Percentiles rank a stretch among this genome's conserved stretches.
phyloP scores from a whole-genome alignment of 2,888 invertebrate species.

The Hyles lineata region DNA sequence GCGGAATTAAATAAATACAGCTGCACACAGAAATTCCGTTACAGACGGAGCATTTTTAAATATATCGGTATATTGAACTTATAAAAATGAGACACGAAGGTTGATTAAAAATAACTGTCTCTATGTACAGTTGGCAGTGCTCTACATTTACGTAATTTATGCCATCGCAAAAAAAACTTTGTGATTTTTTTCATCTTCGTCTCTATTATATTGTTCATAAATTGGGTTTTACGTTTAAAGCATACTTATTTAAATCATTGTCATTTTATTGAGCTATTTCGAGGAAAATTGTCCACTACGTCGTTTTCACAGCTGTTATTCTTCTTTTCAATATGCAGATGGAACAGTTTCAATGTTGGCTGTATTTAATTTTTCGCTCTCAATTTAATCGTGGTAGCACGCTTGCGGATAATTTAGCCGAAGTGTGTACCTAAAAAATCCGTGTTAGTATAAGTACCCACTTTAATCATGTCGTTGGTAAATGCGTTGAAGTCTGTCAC shows the following conservation, averaged over 20 bases:
- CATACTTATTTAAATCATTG: neutral
- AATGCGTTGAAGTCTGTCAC: too few species aligned
- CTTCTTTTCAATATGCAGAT: too few species aligned
- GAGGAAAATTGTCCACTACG: too few species aligned
- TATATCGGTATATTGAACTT: constrained; percentile 20
- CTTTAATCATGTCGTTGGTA: too few species aligned
- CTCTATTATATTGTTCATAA: neutral
- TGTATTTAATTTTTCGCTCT: too few species aligned
- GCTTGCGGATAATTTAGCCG: too few species aligned
- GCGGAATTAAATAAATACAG: neutral
- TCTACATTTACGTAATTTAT: constrained; percentile 15
- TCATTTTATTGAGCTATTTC: too few species aligned
- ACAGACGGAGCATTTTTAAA: neutral
- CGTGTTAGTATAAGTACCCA: too few species aligned
- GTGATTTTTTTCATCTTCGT: neutral
- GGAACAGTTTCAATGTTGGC: too few species aligned
- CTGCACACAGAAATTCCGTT: neutral
- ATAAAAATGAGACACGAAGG: neutral
- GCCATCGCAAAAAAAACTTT: neutral
- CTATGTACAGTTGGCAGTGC: constrained; percentile 1
- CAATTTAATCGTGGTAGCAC: too few species aligned
- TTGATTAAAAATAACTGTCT: constrained; percentile 1
- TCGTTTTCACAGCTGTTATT: too few species aligned
- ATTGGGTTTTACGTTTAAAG: neutral
- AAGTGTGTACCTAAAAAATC: too few species aligned